phyloP scores from a whole-genome alignment of 30 jellyfish, hydroid and myxozoan species.

The Hydractinia echinata region DNA sequence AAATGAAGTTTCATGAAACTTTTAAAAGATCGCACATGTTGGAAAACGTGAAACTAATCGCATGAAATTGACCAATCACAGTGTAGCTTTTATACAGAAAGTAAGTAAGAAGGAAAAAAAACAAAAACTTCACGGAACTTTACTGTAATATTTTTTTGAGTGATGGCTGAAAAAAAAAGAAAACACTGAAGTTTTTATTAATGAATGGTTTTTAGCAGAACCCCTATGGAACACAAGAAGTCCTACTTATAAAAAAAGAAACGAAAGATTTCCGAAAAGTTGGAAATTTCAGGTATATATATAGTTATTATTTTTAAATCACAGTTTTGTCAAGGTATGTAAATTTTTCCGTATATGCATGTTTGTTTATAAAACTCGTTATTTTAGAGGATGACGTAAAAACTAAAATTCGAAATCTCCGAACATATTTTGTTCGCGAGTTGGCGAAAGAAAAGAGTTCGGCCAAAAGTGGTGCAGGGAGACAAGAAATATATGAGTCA shows the following conservation, averaged over 20 bases:
- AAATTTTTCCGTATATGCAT: too few relatives aligned
- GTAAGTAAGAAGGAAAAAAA: not conserved
- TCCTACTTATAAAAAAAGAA: not conserved
- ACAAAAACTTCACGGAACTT: not conserved
- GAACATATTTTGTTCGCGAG: not conserved
- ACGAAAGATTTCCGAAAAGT: not conserved
- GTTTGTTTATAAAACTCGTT: too few relatives aligned
- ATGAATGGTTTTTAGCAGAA: constrained; percentile 2
- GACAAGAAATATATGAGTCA: constrained; percentile 14
- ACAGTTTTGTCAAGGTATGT: too few relatives aligned
- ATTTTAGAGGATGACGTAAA: not conserved
- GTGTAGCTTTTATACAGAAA: not conserved
- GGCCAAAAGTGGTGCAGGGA: constrained; percentile 13
- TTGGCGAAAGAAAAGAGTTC: not conserved
- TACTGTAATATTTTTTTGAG: not conserved
- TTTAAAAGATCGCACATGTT: not conserved
- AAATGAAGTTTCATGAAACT: not conserved
- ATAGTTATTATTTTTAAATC: too few relatives aligned
- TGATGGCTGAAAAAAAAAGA: constrained; percentile 12
- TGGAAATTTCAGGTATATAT: not conserved
- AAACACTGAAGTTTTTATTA: not conserved
- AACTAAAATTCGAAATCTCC: not conserved
- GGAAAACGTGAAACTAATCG: not conserved
- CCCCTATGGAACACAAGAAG: not conserved
- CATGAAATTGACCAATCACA: not conserved